Evolutionary conservation across 1,140 invertebrate genomes (phyloP).

Genomic region (Mizuhopecten yessoensis): DNA sequence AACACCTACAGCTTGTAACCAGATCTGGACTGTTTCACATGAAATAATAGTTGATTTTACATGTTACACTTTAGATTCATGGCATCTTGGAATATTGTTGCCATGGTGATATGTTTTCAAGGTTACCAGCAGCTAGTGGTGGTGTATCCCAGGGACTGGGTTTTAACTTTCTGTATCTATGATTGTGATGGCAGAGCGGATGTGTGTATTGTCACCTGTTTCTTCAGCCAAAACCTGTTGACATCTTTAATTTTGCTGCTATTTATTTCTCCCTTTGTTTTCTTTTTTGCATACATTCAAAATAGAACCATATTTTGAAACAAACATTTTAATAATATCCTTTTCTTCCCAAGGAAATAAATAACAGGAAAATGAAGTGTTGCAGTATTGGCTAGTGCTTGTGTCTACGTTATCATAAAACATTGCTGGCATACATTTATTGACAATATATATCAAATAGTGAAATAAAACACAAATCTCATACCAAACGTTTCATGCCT

Average conservation of each 20-base stretch:
- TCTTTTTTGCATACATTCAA: neutral
- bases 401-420: neutral
- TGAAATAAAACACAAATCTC: slow-evolving; percentile 39
- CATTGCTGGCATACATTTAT: slow-evolving; percentile 18
- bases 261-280: neutral
- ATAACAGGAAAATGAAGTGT: neutral
- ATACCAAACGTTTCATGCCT: neutral
- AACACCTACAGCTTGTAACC: neutral
- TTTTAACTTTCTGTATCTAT: neutral
- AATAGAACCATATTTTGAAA: neutral
- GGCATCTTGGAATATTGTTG: neutral
- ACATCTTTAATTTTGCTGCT: neutral
- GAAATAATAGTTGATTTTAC: neutral
- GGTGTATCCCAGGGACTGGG: neutral
- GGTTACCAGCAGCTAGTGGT: neutral
- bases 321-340: neutral
- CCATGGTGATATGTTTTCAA: neutral
- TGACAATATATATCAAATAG: slow-evolving; percentile 24
- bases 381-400: neutral
- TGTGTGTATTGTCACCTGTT: neutral
- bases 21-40: neutral
- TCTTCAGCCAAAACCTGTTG: neutral
- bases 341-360: neutral
- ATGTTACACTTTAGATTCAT: neutral
- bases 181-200: neutral